phyloP scores from a whole-genome alignment of 2,113 vertebrate genomes.

The Myiozetetes cayanensis region DNA sequence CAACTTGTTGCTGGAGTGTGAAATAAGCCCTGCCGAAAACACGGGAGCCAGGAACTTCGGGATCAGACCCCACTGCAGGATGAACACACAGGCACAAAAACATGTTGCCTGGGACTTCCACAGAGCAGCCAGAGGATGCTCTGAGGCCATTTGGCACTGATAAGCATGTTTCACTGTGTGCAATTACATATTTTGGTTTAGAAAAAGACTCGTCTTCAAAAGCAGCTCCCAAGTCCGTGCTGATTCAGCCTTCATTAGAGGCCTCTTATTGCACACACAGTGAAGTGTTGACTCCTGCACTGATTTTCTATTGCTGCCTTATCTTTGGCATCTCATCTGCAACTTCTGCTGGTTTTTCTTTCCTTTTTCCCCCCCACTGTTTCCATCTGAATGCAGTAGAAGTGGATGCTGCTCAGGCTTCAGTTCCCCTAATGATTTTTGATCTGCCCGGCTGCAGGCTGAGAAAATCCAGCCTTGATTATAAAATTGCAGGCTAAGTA shows the following conservation, averaged over 20 bases:
- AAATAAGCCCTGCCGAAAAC: neutral
- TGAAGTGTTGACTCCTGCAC: constrained; percentile 23
- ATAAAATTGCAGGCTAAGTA: constrained; percentile 42
- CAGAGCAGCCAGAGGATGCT: neutral
- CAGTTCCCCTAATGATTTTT: neutral
- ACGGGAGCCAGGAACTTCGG: rapidly evolving
- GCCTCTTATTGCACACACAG: neutral
- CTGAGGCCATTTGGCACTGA: neutral
- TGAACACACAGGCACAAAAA: neutral
- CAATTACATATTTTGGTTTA: constrained; percentile 11
- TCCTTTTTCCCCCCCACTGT: neutral
- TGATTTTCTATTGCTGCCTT: constrained; percentile 36
- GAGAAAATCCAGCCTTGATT: neutral
- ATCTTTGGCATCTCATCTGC: constrained; percentile 52
- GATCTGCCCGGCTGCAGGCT: neutral
- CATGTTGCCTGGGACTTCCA: neutral
- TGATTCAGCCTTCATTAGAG: constrained; percentile 46
- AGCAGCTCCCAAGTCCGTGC: constrained; percentile 7
- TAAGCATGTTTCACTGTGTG: neutral
- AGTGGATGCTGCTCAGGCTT: neutral
- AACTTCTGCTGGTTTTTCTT: neutral
- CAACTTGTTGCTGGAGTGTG: neutral
- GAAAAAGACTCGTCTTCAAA: constrained; percentile 3
- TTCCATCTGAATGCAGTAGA: neutral
- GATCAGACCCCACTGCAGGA: neutral